Evolutionary conservation across 1,140 invertebrate genomes (phyloP).

Genomic region (Scaptodrosophila lebanonensis): DNA sequence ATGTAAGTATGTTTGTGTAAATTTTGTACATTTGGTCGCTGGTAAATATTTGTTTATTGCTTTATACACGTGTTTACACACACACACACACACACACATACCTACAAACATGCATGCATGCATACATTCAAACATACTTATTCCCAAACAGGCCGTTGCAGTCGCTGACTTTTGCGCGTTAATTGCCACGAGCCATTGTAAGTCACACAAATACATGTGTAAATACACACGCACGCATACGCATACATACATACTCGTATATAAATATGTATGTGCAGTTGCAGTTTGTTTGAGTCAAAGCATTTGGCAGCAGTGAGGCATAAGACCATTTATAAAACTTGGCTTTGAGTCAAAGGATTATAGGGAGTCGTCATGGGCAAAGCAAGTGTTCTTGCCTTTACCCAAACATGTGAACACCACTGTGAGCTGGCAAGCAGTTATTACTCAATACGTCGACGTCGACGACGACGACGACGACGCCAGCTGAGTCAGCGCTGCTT

Average conservation of each 20-base stretch:
- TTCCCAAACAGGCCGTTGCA: constrained; percentile 6
- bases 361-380: constrained; percentile 43
- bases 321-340: constrained; percentile 13
- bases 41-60: constrained; percentile 33
- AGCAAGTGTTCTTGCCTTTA: constrained; percentile 41
- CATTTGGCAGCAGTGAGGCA: constrained; percentile 48
- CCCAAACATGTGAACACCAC: neutral
- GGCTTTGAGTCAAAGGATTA: constrained; percentile 9
- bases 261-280: no score
- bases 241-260: no score
- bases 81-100: constrained; percentile 12
- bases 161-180: constrained; percentile 41
- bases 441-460: constrained; percentile 50
- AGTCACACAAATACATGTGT: no score
- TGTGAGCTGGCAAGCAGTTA: constrained; percentile 16
- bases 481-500: no score
- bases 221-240: no score
- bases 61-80: constrained; percentile 61
- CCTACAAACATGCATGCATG: constrained; percentile 18
- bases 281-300: constrained; percentile 64
- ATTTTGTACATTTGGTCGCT: constrained; percentile 19
- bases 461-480: constrained; percentile 41
- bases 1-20: constrained; percentile 19
- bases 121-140: constrained; percentile 11
- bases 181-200: no score